A percentile compares a stretch with the other conserved stretches of the same genome.
phyloP scores from a whole-genome alignment of 2,797 vertebrate species.

The Gallinago solitaria region DNA sequence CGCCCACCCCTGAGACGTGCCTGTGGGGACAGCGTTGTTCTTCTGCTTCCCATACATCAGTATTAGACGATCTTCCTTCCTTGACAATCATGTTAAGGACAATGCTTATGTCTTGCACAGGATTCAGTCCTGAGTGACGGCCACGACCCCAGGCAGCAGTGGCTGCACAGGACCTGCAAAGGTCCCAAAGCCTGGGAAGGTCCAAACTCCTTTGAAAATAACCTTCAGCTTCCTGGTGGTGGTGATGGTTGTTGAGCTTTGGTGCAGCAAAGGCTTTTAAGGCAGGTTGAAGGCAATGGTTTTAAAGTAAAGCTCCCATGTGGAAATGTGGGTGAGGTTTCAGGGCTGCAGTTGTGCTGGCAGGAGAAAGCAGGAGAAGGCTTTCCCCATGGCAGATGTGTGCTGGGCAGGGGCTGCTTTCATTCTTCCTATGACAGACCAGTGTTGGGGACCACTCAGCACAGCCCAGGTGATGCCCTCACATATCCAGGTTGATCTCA shows the following conservation, averaged over 20 bases:
- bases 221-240: not conserved
- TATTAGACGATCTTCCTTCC: not conserved
- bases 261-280: accelerated
- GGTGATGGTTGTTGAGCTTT: not conserved
- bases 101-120: not conserved
- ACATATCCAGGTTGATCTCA: not conserved
- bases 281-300: accelerated
- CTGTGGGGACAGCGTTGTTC: accelerated
- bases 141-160: not conserved
- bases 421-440: not conserved
- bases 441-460: not conserved
- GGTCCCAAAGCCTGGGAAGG: not conserved
- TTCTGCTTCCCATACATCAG: not conserved
- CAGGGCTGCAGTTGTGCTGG: not conserved
- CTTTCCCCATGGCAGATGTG: not conserved
- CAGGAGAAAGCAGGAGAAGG: not conserved
- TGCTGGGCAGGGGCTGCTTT: not conserved
- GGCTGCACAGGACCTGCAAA: not conserved
- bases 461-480: not conserved
- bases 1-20: not conserved
- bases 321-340: accelerated
- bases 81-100: not conserved
- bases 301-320: not conserved
- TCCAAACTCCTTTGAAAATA: not conserved
- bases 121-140: accelerated